A percentile compares a stretch with the other conserved stretches of the same genome.
These are phyloP conservation scores for Anorthoa munda DNA, from an alignment of 2,888 invertebrate species.

Conservation along the genomic window DNA sequence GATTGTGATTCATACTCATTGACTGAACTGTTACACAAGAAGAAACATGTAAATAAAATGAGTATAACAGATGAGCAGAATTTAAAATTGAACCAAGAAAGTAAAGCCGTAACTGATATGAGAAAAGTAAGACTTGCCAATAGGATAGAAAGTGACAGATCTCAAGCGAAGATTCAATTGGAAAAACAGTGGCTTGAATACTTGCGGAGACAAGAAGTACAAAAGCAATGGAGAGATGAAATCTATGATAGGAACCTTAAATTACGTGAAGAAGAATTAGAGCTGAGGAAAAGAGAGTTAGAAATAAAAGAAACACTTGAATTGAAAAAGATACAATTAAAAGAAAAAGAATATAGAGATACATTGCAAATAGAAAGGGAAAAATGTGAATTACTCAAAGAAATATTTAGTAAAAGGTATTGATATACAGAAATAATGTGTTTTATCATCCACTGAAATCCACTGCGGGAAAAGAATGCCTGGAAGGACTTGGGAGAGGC, in stretches of 20 bases:
- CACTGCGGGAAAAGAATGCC: too few species aligned
- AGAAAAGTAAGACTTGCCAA: conserved; percentile 78
- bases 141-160: conserved; percentile 77
- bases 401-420: conserved; percentile 66
- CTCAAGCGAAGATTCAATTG: conserved; percentile 77
- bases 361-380: conserved; percentile 74
- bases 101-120: conserved; percentile 75
- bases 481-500: too few species aligned
- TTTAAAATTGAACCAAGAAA: conserved; percentile 65
- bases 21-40: conserved; percentile 69
- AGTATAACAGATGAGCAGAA: conserved; percentile 41
- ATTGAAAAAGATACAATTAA: conserved; percentile 72
- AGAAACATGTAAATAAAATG: conserved; percentile 52
- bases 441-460: conserved; percentile 6
- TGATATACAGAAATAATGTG: conserved; percentile 12
- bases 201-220: conserved; percentile 74
- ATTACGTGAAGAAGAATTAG: conserved; percentile 74
- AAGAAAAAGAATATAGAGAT: conserved; percentile 74
- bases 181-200: conserved; percentile 80
- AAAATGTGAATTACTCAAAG: conserved; percentile 75
- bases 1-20: conserved; percentile 72
- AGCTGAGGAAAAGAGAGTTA: conserved; percentile 72
- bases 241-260: conserved; percentile 73
- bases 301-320: conserved; percentile 76
- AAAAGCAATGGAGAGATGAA: conserved; percentile 70